Percentiles rank a stretch among this genome's conserved stretches.
Conservation (phyloP, 2,113 vertebrate species). For the Aythya baeri region DNA sequence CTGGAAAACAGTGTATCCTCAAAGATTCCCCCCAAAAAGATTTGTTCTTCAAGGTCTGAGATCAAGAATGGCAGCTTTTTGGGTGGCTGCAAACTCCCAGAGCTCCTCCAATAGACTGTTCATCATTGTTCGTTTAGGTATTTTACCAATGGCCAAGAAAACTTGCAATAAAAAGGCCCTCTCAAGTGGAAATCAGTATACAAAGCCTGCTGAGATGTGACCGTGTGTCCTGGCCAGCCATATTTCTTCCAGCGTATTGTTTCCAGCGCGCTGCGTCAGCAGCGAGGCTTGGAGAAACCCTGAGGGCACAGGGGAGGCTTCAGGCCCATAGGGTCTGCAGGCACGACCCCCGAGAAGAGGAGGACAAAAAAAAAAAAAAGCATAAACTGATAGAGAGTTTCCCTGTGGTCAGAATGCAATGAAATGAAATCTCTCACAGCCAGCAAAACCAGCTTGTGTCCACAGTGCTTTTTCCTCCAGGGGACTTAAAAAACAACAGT, state of each 20-base stretch:
- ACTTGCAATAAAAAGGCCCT: not conserved
- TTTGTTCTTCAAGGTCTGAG: not conserved
- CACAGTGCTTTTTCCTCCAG: not conserved
- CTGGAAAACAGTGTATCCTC: not conserved
- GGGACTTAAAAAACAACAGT: not conserved
- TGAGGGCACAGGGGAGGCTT: not conserved
- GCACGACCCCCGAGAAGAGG: not conserved
- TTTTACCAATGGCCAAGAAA: not conserved
- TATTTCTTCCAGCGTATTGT: not conserved
- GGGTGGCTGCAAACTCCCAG: fast-evolving
- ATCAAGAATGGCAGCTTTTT: not conserved
- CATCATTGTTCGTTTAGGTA: not conserved
- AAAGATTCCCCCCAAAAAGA: not conserved
- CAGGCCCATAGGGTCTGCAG: not conserved
- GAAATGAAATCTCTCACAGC: not conserved
- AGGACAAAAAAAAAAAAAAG: not conserved
- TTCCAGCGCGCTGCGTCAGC: not conserved
- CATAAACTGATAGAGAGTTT: not conserved
- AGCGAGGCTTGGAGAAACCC: not conserved
- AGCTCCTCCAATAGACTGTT: not conserved
- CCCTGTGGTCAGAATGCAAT: not conserved
- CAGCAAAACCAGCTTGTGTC: not conserved
- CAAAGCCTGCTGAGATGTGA: not conserved
- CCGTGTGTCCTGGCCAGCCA: not conserved
- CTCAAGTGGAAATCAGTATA: not conserved